Evolutionary conservation across 2,888 invertebrate genomes (phyloP).

Genomic region (Allolobophora icterica): DNA sequence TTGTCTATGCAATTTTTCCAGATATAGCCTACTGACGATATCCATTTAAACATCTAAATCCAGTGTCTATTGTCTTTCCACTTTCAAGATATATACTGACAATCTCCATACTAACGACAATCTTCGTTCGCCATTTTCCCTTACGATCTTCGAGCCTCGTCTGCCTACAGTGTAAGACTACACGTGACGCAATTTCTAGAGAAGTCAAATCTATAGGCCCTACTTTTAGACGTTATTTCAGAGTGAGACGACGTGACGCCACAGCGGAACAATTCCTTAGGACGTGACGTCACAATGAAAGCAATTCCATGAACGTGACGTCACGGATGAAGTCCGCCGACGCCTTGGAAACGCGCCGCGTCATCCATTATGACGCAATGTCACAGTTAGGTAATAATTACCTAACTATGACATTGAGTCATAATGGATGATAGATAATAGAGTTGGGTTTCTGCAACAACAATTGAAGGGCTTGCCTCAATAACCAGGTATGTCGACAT

Average conservation of each 20-base stretch:
- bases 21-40: no score
- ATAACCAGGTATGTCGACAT: no score
- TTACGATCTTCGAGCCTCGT: background rate
- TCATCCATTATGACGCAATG: background rate
- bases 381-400: no score
- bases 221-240: background rate
- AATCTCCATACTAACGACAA: no score
- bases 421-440: no score
- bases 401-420: no score
- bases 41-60: no score
- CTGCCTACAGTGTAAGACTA: background rate
- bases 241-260: background rate
- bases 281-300: slow-evolving; percentile 4
- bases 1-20: no score
- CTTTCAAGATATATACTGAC: background rate
- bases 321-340: background rate
- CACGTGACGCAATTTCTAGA: background rate
- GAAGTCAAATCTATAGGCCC: background rate
- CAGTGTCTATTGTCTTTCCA: no score
- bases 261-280: background rate
- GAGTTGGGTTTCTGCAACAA: no score
- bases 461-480: no score
- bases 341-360: background rate
- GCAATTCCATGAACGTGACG: background rate
- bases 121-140: background rate